These are phyloP conservation scores for Tamandua tetradactyla DNA, from an alignment of 2,797 vertebrate genomes.

Conservation along the genomic window DNA sequence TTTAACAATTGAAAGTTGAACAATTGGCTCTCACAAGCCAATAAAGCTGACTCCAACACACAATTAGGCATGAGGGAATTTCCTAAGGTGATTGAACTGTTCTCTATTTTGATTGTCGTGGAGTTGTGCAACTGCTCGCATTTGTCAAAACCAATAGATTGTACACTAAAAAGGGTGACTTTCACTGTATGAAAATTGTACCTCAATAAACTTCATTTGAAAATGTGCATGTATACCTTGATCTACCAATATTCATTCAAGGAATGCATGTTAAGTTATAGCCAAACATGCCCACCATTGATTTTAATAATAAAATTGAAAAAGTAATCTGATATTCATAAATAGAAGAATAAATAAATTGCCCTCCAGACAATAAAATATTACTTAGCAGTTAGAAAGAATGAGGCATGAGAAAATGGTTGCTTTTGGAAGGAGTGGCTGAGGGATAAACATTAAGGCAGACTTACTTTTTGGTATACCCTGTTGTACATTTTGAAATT, in stretches of 20 bases:
- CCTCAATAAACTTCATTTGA: neutral
- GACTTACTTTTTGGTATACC: neutral
- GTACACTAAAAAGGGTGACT: neutral
- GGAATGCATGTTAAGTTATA: neutral
- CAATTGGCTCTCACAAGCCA: neutral
- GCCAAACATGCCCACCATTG: neutral
- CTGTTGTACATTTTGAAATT: neutral
- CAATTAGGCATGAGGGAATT: neutral
- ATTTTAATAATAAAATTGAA: constrained; percentile 15
- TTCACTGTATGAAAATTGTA: constrained; percentile 2
- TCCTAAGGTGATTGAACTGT: neutral
- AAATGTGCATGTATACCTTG: neutral
- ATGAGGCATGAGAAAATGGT: neutral
- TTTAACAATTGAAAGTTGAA: neutral
- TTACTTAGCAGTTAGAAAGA: neutral
- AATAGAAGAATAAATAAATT: neutral
- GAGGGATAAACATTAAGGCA: neutral
- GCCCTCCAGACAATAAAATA: neutral
- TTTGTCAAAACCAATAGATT: neutral
- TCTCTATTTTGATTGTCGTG: neutral
- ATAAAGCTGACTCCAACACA: neutral
- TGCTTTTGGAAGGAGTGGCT: neutral
- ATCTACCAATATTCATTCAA: neutral
- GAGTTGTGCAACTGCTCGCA: neutral
- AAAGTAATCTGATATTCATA: neutral